Conservation (phyloP, 2,113 vertebrate species). For the Melanocharis versteri region DNA sequence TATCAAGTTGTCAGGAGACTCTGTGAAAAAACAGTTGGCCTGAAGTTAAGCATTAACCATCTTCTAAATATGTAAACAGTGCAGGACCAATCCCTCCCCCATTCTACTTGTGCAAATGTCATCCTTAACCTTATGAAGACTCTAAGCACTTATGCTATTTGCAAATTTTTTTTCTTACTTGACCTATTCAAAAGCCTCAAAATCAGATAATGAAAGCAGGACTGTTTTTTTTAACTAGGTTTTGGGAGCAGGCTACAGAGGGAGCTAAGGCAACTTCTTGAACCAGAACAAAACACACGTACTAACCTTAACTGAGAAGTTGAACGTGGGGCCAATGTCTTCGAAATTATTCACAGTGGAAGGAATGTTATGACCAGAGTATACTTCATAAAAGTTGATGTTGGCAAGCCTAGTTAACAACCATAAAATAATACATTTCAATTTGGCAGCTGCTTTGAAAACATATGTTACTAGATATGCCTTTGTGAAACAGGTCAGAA, state of each 20-base stretch:
- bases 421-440: slow-evolving; percentile 55
- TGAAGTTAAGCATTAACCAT: slow-evolving; percentile 22
- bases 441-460: slow-evolving; percentile 31
- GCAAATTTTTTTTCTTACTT: background rate
- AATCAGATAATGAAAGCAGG: background rate
- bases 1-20: background rate
- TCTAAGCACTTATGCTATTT: background rate
- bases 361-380: slow-evolving; percentile 59
- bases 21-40: background rate
- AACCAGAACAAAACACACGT: background rate
- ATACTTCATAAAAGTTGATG: slow-evolving; percentile 86
- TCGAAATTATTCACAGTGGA: slow-evolving; percentile 75
- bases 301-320: slow-evolving; percentile 85
- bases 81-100: background rate
- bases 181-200: background rate
- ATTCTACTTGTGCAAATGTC: background rate
- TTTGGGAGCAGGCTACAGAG: background rate
- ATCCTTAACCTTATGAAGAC: background rate
- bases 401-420: slow-evolving; percentile 77
- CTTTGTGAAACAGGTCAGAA: background rate
- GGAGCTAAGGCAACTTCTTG: background rate
- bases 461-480: background rate
- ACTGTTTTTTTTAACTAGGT: background rate
- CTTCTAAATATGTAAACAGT: background rate
- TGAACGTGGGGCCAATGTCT: slow-evolving; percentile 88